These are phyloP conservation scores for Propithecus coquereli DNA, from an alignment of 2,113 vertebrate species.

Conservation along the genomic window DNA sequence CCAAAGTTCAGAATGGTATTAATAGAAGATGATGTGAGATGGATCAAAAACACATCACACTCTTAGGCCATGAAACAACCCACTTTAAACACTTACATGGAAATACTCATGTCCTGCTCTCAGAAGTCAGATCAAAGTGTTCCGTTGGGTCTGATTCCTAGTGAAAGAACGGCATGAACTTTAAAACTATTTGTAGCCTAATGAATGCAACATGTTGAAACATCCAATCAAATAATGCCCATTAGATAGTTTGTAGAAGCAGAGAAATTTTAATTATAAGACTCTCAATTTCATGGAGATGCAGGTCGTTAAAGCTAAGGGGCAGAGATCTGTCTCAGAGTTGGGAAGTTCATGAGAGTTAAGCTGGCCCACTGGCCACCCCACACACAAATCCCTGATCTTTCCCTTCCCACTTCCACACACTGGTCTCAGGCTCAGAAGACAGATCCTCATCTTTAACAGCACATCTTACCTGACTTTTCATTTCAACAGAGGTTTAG, in stretches of 20 bases:
- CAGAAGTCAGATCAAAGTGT: background rate
- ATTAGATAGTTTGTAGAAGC: background rate
- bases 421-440: background rate
- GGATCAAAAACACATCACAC: background rate
- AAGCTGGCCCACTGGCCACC: background rate
- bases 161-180: background rate
- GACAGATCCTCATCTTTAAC: background rate
- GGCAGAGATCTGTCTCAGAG: background rate
- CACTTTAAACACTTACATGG: background rate
- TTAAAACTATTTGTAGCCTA: conserved; percentile 20
- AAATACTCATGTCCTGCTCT: background rate
- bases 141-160: background rate
- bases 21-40: background rate
- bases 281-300: background rate
- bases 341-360: background rate
- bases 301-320: background rate
- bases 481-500: background rate
- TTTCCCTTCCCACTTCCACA: background rate
- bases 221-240: background rate
- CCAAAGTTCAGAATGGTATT: conserved; percentile 26
- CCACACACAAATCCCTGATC: background rate
- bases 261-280: background rate
- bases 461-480: background rate
- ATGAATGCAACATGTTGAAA: background rate
- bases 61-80: background rate